phyloP scores from a whole-genome alignment of 2,113 vertebrate species.

The Callionymus lyra region DNA sequence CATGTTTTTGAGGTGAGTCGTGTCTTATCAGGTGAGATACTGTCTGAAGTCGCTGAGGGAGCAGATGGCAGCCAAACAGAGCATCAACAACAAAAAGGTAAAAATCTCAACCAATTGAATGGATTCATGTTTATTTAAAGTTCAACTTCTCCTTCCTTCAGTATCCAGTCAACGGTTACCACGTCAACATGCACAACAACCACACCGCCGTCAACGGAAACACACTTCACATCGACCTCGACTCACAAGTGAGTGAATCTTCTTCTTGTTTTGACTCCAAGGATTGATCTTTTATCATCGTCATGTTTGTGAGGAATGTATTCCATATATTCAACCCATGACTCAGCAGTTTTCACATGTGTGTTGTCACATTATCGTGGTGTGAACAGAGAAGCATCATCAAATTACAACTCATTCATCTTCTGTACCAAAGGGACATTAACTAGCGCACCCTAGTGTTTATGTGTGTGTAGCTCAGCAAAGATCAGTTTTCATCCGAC shows the following conservation, averaged over 20 bases:
- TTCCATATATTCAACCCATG: too few relatives aligned
- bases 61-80: slow-evolving; percentile 69
- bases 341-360: too few relatives aligned
- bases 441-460: too few relatives aligned
- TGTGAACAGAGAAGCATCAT: not conserved
- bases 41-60: slow-evolving; percentile 67
- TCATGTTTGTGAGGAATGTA: too few relatives aligned
- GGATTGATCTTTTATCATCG: too few relatives aligned
- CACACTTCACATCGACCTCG: slow-evolving; percentile 7
- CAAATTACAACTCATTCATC: slow-evolving; percentile 7
- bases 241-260: slow-evolving; percentile 39
- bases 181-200: slow-evolving; percentile 18
- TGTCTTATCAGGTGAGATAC: slow-evolving; percentile 58
- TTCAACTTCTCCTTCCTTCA: slow-evolving; percentile 26
- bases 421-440: too few relatives aligned
- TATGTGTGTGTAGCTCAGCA: slow-evolving; percentile 5
- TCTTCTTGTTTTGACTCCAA: too few relatives aligned
- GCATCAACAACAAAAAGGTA: slow-evolving; percentile 51
- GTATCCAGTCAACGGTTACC: slow-evolving; percentile 50
- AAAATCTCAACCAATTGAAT: too few relatives aligned
- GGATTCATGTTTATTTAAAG: too few relatives aligned
- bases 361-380: too few relatives aligned
- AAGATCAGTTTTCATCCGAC: slow-evolving; percentile 6
- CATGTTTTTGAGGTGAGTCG: not conserved
- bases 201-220: slow-evolving; percentile 26